A percentile compares a stretch with the other conserved stretches of the same genome.
Evolutionary conservation across 64 coral and sea anemone species (phyloP).

Genomic region (Porites australiensis): DNA sequence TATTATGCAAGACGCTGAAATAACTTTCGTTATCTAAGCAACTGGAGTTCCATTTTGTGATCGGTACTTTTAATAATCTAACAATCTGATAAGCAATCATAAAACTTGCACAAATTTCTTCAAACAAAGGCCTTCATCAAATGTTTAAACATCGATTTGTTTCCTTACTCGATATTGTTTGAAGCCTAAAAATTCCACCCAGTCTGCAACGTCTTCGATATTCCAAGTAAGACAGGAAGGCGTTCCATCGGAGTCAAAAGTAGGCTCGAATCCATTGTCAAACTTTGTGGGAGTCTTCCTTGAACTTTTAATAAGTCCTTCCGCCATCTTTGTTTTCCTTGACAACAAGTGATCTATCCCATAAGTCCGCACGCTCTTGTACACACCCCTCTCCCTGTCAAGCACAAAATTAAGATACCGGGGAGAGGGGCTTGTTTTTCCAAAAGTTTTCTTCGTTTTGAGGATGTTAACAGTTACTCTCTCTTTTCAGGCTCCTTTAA

Average conservation of each 20-base stretch:
- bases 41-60: too few relatives aligned
- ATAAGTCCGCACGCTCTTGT: background rate
- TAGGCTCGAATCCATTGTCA: slow-evolving; percentile 84
- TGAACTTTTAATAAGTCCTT: slow-evolving; percentile 74
- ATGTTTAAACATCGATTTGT: background rate
- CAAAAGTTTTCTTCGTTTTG: too few relatives aligned
- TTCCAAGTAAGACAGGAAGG: slow-evolving; percentile 89
- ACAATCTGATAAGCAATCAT: too few relatives aligned
- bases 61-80: too few relatives aligned
- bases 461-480: too few relatives aligned
- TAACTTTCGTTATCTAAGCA: too few relatives aligned
- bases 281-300: slow-evolving; percentile 91
- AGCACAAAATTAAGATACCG: background rate
- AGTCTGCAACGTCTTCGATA: slow-evolving; percentile 92
- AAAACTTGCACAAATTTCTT: too few relatives aligned
- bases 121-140: background rate
- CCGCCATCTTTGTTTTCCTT: slow-evolving; percentile 83
- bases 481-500: too few relatives aligned
- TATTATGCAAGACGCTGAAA: too few relatives aligned
- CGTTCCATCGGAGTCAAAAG: slow-evolving; percentile 90
- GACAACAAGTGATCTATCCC: slow-evolving; percentile 44
- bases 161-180: slow-evolving; percentile 85
- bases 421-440: background rate
- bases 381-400: background rate
- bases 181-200: slow-evolving; percentile 94